A percentile compares a stretch with the other conserved stretches of the same genome.
phyloP scores from a whole-genome alignment of 1,140 invertebrate genomes.

The Bicyclus anynana region DNA sequence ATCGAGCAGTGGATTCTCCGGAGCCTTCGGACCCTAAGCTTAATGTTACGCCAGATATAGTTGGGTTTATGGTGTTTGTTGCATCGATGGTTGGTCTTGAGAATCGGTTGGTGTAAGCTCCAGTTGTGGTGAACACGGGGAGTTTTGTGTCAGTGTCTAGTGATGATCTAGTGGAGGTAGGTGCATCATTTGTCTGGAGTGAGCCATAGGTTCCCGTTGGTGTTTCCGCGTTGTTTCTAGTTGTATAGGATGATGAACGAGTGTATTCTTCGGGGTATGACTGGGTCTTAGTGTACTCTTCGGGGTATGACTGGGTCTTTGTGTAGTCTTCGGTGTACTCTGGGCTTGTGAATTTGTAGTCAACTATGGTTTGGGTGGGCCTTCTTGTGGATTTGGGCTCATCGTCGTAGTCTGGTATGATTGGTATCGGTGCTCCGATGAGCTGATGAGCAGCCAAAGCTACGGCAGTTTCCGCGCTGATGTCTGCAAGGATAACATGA shows the following conservation, averaged over 20 bases:
- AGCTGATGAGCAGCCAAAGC: constrained; percentile 71
- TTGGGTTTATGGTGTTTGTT: constrained; percentile 14
- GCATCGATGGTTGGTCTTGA: constrained; percentile 9
- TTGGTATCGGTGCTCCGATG: constrained; percentile 62
- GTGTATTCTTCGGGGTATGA: constrained; percentile 37
- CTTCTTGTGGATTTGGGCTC: constrained; percentile 41
- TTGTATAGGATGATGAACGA: constrained; percentile 15
- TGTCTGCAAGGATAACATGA: constrained; percentile 39
- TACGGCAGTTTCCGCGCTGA: constrained; percentile 62
- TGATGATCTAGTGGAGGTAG: constrained; percentile 12
- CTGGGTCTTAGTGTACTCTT: constrained; percentile 40
- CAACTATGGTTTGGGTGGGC: constrained; percentile 35
- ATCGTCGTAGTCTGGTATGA: constrained; percentile 56
- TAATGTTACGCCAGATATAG: constrained; percentile 23
- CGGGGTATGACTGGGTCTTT: constrained; percentile 41
- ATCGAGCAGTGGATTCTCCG: constrained; percentile 28
- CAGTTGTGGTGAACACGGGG: constrained; percentile 13
- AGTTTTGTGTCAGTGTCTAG: constrained; percentile 17
- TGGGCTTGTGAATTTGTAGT: constrained; percentile 49
- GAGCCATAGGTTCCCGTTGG: constrained; percentile 17
- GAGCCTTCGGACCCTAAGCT: constrained; percentile 24
- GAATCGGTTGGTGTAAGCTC: constrained; percentile 16
- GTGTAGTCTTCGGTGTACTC: constrained; percentile 39
- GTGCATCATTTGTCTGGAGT: constrained; percentile 10
- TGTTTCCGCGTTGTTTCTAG: constrained; percentile 17